Evolutionary conservation across 2,113 vertebrate species (phyloP), one percentile per base, ranked within the genome.

Genomic region (Takifugu bimaculatus): DNA sequence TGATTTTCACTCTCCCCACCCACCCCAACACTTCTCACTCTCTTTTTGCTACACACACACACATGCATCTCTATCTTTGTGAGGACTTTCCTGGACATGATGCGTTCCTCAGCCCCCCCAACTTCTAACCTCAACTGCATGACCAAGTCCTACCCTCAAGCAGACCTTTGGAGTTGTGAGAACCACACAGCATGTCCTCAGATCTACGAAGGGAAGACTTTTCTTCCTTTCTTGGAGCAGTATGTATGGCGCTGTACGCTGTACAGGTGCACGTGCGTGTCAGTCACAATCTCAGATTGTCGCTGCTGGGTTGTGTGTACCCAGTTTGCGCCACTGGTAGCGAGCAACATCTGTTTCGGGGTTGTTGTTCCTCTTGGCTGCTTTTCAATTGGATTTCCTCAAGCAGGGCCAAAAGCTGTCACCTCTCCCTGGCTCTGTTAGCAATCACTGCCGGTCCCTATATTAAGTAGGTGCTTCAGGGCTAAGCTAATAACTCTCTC

Each of bases 351-450:
- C 94, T 97, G 96, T 95, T 95, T 94, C 90, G 89, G 80, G 91
- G 94, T 92, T 93, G 90, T 91, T 94, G 95, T 97, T 98, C 96
- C 95, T 93, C 95, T 95, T 96, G 93, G 93, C 92, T 97, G 96
- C 93, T 92, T 95, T 94, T 96, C 94, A 97, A 97, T 98, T 97
- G 95, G 93, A 97, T 97, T 98, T 97, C 92, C 92, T 96, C 93
- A 92, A 92, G 94, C 95, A 96, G 94, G 94, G 93, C 95, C 93
- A 93, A 89, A 92, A 93, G 94, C 94, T 96, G 95, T 96, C 95
- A 96, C 94, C 86, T 93, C 91, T 92, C 94, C 95, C 91, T 94
- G 96, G 94, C 92, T 96, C 94, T 95, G 95, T 95, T 95, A 95
- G 93, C 91, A 93, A 93, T 96, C 94, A 94, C 92, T 87, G 87